phyloP scores from a whole-genome alignment of 2,113 vertebrate genomes.

The Corythoichthys haematopterus region DNA sequence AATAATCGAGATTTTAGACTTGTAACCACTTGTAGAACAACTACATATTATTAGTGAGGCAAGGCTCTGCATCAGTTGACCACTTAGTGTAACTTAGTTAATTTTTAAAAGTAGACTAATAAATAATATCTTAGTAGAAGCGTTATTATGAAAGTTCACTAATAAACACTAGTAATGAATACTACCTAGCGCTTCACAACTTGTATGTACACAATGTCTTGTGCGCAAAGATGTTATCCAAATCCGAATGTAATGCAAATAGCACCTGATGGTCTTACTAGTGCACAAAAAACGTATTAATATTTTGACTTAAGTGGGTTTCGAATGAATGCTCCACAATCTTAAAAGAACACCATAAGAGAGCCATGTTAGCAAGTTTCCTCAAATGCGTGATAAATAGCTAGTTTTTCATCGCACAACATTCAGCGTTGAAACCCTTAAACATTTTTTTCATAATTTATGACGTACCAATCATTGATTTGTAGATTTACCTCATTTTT shows the following conservation, averaged over 20 bases:
- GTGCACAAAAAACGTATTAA: background rate
- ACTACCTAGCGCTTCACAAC: background rate
- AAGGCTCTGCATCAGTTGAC: background rate
- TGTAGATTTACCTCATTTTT: conserved; percentile 21
- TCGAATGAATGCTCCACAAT: background rate
- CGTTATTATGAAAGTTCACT: no score
- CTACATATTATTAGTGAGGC: background rate
- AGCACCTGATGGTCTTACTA: background rate
- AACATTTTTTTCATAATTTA: background rate
- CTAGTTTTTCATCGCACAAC: background rate
- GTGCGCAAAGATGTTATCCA: background rate
- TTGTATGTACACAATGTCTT: background rate
- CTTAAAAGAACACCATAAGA: no score
- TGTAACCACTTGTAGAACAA: background rate
- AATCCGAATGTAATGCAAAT: background rate
- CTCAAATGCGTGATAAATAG: background rate
- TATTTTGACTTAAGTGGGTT: background rate
- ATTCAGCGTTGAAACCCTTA: background rate
- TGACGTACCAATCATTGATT: background rate
- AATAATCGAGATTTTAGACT: background rate
- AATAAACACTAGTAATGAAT: background rate
- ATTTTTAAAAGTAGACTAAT: background rate
- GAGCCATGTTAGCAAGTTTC: background rate
- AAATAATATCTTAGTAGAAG: no score
- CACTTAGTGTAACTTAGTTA: background rate